Conservation (phyloP, 2,888 invertebrate species). For the Clostera curtula region DNA sequence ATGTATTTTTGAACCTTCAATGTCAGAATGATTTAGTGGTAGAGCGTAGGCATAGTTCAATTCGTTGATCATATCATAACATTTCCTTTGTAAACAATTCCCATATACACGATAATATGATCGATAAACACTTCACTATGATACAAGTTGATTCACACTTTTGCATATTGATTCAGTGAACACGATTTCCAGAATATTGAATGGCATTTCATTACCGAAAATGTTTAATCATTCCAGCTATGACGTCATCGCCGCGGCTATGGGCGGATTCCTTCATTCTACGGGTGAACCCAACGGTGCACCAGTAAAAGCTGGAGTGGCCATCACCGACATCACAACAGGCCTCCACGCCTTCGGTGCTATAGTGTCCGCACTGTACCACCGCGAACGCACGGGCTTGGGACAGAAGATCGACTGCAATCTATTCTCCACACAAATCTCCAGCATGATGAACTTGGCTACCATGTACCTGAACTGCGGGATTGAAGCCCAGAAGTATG, state of each 20-base stretch:
- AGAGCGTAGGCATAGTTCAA: no score
- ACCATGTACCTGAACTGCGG: constrained; percentile 93
- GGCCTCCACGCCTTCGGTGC: constrained; percentile 97
- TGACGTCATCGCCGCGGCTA: constrained; percentile 95
- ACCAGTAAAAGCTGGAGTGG: constrained; percentile 94
- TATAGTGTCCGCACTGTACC: constrained; percentile 91
- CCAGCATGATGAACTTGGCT: constrained; percentile 90
- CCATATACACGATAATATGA: no score
- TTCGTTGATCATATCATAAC: no score
- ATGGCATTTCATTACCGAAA: no score
- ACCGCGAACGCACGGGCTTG: constrained; percentile 82
- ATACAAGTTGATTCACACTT: no score
- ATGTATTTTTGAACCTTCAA: no score
- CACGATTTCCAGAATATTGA: no score
- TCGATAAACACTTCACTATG: no score
- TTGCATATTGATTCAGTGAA: no score
- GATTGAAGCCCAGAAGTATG: constrained; percentile 85
- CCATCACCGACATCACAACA: constrained; percentile 93
- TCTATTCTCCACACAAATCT: constrained; percentile 93
- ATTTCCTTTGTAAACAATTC: no score
- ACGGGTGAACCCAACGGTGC: constrained; percentile 90
- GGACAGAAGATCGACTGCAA: constrained; percentile 97
- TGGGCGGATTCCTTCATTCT: constrained; percentile 91
- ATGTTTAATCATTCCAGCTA: constrained; percentile 68
- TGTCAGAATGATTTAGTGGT: no score